A percentile compares a stretch with the other conserved stretches of the same genome.
Evolutionary conservation across 2,113 vertebrate species (phyloP).

Genomic region (Esox niger): DNA sequence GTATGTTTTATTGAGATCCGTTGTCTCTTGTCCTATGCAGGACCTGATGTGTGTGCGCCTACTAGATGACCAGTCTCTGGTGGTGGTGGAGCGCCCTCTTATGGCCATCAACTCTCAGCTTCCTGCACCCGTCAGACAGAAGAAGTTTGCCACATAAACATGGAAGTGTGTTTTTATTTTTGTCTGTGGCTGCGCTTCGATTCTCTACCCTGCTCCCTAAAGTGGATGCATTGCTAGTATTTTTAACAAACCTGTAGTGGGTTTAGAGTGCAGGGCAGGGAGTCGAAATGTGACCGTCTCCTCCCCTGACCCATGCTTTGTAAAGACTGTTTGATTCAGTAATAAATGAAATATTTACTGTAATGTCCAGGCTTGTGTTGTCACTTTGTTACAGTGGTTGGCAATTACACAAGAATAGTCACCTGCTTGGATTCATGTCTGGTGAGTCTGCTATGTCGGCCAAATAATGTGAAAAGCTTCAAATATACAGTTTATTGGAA

Average conservation of each 20-base stretch:
- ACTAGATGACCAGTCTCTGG: conserved; percentile 83
- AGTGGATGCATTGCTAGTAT: too few relatives aligned
- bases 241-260: too few relatives aligned
- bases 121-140: conserved; percentile 85
- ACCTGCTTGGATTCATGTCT: background rate
- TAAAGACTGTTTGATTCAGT: conserved; percentile 30
- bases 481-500: conserved; percentile 52
- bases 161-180: background rate
- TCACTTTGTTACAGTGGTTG: background rate
- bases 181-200: conserved; percentile 4
- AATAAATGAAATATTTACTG: conserved; percentile 44
- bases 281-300: background rate
- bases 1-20: too few relatives aligned
- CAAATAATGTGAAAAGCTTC: background rate
- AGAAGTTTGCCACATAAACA: conserved; percentile 92
- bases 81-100: conserved; percentile 88
- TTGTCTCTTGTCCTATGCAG: conserved; percentile 54
- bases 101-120: conserved; percentile 83
- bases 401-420: background rate
- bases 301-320: conserved; percentile 14
- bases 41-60: conserved; percentile 80
- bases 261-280: too few relatives aligned
- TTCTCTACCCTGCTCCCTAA: too few relatives aligned
- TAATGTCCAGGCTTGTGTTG: background rate
- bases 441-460: too few relatives aligned